Evolutionary conservation across 2,797 vertebrate genomes (phyloP).

Genomic region (Enteromius fasciolatus): DNA sequence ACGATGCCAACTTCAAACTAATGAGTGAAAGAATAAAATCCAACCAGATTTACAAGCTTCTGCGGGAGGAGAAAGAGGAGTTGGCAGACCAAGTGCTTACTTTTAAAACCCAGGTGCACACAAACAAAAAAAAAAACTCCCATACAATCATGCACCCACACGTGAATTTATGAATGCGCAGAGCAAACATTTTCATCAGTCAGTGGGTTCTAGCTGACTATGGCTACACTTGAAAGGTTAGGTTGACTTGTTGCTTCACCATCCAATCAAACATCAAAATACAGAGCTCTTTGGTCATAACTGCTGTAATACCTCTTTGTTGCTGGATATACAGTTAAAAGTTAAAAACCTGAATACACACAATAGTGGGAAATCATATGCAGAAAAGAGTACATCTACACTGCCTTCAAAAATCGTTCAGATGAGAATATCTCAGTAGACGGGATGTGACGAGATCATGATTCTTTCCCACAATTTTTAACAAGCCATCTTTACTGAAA

Average conservation of each 20-base stretch:
- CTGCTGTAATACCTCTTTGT: neutral
- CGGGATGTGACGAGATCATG: neutral
- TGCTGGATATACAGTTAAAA: neutral
- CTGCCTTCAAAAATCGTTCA: neutral
- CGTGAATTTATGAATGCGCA: neutral
- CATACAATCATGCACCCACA: neutral
- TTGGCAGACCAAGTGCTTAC: conserved; percentile 90
- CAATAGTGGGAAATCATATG: neutral
- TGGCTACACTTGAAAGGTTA: neutral
- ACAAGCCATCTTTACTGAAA: neutral
- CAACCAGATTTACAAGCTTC: conserved; percentile 94
- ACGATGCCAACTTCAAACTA: conserved; percentile 93
- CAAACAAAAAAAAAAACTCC: neutral
- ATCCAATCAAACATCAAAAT: neutral
- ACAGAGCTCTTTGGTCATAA: neutral
- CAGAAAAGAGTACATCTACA: neutral
- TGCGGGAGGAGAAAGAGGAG: conserved; percentile 93
- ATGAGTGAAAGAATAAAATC: conserved; percentile 95
- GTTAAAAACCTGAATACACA: neutral
- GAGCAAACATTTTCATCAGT: conserved; percentile 1
- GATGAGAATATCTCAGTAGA: neutral
- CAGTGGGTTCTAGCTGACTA: neutral
- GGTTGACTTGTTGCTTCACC: neutral
- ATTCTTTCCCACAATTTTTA: neutral
- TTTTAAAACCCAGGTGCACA: conserved; percentile 89